Evolutionary conservation across 2,888 invertebrate genomes (phyloP), one percentile per base, ranked within the genome.

Genomic region (Diarsia rubi): DNA sequence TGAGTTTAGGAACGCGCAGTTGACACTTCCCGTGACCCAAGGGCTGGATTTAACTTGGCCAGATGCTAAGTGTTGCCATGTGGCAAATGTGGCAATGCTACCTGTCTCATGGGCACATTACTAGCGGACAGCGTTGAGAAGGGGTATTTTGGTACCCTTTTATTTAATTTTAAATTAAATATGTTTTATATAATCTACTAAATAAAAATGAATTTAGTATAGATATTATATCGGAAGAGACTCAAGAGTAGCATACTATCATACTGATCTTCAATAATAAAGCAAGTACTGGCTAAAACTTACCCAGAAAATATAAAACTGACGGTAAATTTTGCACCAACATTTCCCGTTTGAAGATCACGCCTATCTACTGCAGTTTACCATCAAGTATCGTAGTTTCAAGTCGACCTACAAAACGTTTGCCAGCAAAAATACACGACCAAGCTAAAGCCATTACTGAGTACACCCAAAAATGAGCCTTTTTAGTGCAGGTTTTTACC

Each of bases 401-500:
- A 66, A 44, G 47, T 31, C 62, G 47, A 57, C 52, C 79, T 31
- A 67, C 31, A 73, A 83, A 81, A 73, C 78, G 27, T 54, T 54
- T 16, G 37, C 44, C 69, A 54, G 31, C 63, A 69, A 69, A 82
- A 78, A 64, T 78, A 45, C 47, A 69, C 60, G 9, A 62, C 16
- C 62, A 47, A 63, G 62, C 52, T 65, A 44, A 65, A 57, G 59
- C 52, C 83, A 69, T 83, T 69, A 83, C 79, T 0, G 44, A 54
- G 59, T 49, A 80, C 54, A 64, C 44, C 62, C 65, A 69, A 75
- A 82, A 73, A 74, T 64, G 75, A 75, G 67, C 78, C 64, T 74
- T 85, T 75, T 83, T 75, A 77, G 45, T 62, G 49, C 67, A 59
- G 62, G 45, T 74, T 75, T 77, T 69, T 68, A 65, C 63, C 65